Conservation (phyloP, 2,797 vertebrate genomes). For the Neosilurus mollespiculum region DNA sequence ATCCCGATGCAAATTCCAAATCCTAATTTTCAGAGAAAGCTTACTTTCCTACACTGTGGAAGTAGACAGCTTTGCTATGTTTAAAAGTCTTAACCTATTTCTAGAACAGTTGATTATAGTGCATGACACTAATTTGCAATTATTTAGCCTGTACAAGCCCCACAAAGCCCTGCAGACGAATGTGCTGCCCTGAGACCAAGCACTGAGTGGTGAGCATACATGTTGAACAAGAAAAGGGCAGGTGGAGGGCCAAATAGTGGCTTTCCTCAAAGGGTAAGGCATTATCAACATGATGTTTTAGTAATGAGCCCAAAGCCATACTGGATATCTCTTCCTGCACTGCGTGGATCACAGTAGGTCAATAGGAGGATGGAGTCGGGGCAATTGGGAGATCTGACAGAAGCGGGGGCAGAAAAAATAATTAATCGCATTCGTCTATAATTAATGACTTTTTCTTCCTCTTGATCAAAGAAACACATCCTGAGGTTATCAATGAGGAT, state of each 20-base stretch:
- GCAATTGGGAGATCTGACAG: conserved; percentile 68
- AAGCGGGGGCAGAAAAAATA: conserved; percentile 66
- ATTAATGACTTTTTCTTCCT: conserved; percentile 71
- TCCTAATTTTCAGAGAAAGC: background rate
- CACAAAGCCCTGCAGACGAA: background rate
- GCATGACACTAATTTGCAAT: conserved; percentile 12
- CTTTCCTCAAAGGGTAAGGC: conserved; percentile 70
- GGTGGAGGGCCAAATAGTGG: conserved; percentile 49
- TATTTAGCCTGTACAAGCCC: conserved; percentile 3
- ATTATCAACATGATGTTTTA: conserved; percentile 67
- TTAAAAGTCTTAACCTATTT: background rate
- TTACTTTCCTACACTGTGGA: background rate
- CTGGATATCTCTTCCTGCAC: conserved; percentile 63
- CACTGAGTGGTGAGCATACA: conserved; percentile 53
- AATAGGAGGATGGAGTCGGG: conserved; percentile 50
- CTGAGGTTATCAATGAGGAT: conserved; percentile 60
- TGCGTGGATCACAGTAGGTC: conserved; percentile 48
- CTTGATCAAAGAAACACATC: conserved; percentile 70
- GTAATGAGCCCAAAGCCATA: conserved; percentile 70
- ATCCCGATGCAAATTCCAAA: background rate
- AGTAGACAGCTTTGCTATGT: background rate
- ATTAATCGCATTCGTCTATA: conserved; percentile 76
- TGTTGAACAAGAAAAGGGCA: conserved; percentile 62
- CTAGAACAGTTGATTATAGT: background rate
- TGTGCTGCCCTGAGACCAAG: conserved; percentile 56